These are phyloP conservation scores for Dinoponera quadriceps DNA, from an alignment of 1,140 invertebrate genomes.

Conservation along the genomic window DNA sequence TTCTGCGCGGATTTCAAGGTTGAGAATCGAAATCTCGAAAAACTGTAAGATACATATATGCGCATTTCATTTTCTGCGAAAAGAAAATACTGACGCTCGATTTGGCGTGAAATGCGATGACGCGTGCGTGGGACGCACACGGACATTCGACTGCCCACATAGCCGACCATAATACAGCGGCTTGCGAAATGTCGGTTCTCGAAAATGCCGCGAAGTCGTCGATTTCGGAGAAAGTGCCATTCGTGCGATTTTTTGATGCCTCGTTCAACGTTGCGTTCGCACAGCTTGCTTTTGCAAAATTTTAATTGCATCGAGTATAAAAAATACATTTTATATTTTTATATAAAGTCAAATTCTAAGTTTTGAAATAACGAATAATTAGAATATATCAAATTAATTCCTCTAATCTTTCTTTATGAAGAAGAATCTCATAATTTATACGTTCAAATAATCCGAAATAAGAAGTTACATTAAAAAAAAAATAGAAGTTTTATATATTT, in stretches of 20 bases:
- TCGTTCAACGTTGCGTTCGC: not conserved
- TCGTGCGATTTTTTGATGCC: not conserved
- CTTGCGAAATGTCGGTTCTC: conserved; percentile 47
- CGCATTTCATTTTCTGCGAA: conserved; percentile 18
- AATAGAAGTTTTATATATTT: not conserved
- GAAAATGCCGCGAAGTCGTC: not conserved
- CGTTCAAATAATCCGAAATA: not conserved
- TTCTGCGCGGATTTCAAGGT: too few relatives aligned
- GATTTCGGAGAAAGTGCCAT: conserved; percentile 23
- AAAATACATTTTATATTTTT: not conserved
- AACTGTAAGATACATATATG: too few relatives aligned
- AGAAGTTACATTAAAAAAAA: not conserved
- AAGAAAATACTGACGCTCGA: conserved; percentile 47
- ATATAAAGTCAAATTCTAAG: not conserved
- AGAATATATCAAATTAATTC: not conserved
- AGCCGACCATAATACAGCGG: conserved; percentile 29
- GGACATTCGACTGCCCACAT: conserved; percentile 61
- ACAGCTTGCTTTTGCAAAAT: not conserved
- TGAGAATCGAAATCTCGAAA: not conserved
- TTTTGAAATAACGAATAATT: not conserved
- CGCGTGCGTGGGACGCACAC: conserved; percentile 51
- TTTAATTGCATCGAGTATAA: not conserved
- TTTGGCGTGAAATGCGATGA: conserved; percentile 54
- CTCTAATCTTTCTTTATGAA: not conserved
- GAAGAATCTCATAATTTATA: not conserved